Percentiles rank a stretch among this genome's conserved stretches.
These are phyloP conservation scores for Leucophenga maculata DNA, from an alignment of 2,888 invertebrate species.

Conservation along the genomic window DNA sequence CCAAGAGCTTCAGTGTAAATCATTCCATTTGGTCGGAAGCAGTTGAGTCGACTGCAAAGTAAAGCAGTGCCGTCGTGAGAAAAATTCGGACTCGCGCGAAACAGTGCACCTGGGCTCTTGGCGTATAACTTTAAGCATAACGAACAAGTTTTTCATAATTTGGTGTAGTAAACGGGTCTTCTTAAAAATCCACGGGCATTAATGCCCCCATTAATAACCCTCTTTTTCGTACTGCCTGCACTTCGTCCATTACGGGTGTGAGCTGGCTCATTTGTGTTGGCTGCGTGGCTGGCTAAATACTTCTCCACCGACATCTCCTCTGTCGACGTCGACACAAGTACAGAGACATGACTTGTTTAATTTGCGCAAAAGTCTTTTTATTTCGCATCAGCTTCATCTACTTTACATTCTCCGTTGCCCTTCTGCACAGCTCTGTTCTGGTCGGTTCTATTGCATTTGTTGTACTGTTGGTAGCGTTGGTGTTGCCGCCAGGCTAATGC, in stretches of 20 bases:
- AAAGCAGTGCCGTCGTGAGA: too few relatives aligned
- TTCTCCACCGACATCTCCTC: too few relatives aligned
- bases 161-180: too few relatives aligned
- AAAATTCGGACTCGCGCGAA: background rate
- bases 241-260: background rate
- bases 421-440: conserved; percentile 3
- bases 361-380: conserved; percentile 56
- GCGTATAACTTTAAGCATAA: background rate
- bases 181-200: background rate
- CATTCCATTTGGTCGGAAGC: background rate
- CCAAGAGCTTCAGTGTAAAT: background rate
- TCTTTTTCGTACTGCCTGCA: too few relatives aligned
- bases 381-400: conserved; percentile 49
- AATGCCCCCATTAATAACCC: too few relatives aligned
- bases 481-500: conserved; percentile 42
- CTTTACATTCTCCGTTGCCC: conserved; percentile 28
- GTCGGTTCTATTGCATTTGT: conserved; percentile 5
- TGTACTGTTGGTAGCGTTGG: conserved; percentile 21
- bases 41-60: background rate
- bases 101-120: background rate
- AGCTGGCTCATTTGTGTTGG: conserved; percentile 18
- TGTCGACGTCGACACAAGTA: background rate
- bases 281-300: background rate
- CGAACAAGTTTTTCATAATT: too few relatives aligned
- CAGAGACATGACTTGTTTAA: conserved; percentile 56